A percentile compares a stretch with the other conserved stretches of the same genome.
These are phyloP conservation scores for Oreochromis aureus DNA, from an alignment of 2,113 vertebrate species.

Conservation along the genomic window DNA sequence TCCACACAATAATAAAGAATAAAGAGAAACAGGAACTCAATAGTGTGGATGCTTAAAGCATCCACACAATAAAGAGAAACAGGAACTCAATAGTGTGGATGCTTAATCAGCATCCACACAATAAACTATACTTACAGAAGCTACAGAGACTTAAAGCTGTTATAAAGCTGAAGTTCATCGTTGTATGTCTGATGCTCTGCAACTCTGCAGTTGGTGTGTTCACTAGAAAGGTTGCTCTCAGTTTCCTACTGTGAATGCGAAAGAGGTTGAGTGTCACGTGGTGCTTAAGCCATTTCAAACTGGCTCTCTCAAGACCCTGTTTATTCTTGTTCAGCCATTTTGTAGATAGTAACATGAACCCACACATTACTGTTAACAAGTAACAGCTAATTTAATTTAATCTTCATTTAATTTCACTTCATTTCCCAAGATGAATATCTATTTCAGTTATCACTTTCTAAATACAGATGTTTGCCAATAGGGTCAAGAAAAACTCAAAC, in stretches of 20 bases:
- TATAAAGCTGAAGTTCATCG: not conserved
- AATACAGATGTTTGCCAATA: not conserved
- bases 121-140: not conserved
- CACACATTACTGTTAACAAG: not conserved
- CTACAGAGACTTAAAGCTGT: not conserved
- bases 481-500: not conserved
- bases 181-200: not conserved
- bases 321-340: not conserved
- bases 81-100: no score
- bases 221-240: not conserved
- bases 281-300: not conserved
- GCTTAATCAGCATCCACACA: no score
- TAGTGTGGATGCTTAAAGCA: no score
- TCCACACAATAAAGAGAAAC: no score
- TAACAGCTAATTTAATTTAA: not conserved
- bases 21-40: no score
- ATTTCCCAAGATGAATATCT: not conserved
- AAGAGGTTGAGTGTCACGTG: not conserved
- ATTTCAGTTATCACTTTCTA: rapidly evolving
- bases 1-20: no score
- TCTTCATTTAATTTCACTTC: not conserved
- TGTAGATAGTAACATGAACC: not conserved
- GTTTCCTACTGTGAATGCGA: rapidly evolving
- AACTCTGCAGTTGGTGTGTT: not conserved
- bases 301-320: not conserved